Evolutionary conservation across 2,888 invertebrate species (phyloP), one percentile per base, ranked within the genome.

Genomic region (Chorisops tibialis): DNA sequence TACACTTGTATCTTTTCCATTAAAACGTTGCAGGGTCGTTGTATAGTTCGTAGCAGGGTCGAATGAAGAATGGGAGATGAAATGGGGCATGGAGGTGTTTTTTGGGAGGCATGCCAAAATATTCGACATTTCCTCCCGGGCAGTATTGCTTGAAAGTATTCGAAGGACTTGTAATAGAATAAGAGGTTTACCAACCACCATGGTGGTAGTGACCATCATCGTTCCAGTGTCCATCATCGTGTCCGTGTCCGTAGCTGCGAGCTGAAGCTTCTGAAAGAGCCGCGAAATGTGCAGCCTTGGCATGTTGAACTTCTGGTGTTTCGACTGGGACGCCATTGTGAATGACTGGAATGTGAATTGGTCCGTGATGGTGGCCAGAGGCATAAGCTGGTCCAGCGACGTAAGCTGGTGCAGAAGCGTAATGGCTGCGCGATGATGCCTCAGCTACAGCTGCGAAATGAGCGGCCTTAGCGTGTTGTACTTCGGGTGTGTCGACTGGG

Each of bases 401-500:
- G 18, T 51, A 14, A 39, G 41, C 38, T 30, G 30, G 35, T 9
- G 51, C 61, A 9, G 12, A 67, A 54, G 68, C 68, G 24, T 69
- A 68, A 60, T 73, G 71, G 18, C 65, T 59, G 49, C 65, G 65
- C 22, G 66, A 62, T 14, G 72, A 70, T 6, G 78, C 78, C 63
- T 75, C 72, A 7, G 76, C 74, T 6, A 76, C 66, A 47, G 78
- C 79, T 37, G 78, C 77, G 63, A 67, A 76, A 61, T 79, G 78
- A 5, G 77, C 75, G 38, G 78, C 77, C 68, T 77, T 75, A 47
- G 79, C 78, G 61, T 77, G 77, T 70, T 78, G 79, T 6, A 81
- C 81, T 70, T 80, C 81, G 49, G 81, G 81, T 3, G 81, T 81
- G 49, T 81, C 81, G 35, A 80, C 72, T 47, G 81, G 81, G 2